phyloP scores from a whole-genome alignment of 2,888 invertebrate species.

The Theodoxus fluviatilis region DNA sequence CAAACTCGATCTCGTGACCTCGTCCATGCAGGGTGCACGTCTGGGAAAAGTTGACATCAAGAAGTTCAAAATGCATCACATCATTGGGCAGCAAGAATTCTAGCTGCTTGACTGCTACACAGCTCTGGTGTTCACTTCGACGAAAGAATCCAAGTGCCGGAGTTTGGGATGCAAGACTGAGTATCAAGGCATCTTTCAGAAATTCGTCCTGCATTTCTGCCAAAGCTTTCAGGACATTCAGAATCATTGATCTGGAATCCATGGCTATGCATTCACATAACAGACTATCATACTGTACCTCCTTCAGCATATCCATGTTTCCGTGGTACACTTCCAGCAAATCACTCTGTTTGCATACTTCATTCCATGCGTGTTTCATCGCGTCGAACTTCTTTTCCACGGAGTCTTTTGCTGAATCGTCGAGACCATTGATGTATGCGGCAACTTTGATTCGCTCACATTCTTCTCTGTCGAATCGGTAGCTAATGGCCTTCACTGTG shows the following conservation, averaged over 20 bases:
- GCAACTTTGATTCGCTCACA: constrained; percentile 4
- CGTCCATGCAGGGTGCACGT: too few relatives aligned
- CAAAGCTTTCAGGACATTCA: constrained; percentile 11
- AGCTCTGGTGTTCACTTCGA: too few relatives aligned
- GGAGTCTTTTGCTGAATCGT: not conserved
- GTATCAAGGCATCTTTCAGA: constrained; percentile 5
- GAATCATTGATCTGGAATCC: not conserved
- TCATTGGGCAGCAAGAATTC: too few relatives aligned
- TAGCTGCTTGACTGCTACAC: too few relatives aligned
- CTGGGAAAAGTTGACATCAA: too few relatives aligned
- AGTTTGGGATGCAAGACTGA: too few relatives aligned
- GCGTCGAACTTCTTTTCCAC: constrained; percentile 12
- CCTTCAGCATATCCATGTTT: not conserved
- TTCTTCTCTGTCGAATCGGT: not conserved
- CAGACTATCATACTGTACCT: not conserved
- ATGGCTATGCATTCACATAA: constrained; percentile 6
- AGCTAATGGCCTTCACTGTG: constrained; percentile 6
- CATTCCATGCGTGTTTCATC: constrained; percentile 22
- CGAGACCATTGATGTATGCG: not conserved
- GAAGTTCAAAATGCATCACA: too few relatives aligned
- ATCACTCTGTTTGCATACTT: not conserved
- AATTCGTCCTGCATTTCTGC: constrained; percentile 17
- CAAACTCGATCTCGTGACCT: too few relatives aligned
- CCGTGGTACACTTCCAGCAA: constrained; percentile 15
- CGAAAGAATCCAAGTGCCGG: too few relatives aligned